A percentile compares a stretch with the other conserved stretches of the same genome.
These are phyloP conservation scores for Lathronympha strigana DNA, from an alignment of 2,888 invertebrate genomes.

Conservation along the genomic window DNA sequence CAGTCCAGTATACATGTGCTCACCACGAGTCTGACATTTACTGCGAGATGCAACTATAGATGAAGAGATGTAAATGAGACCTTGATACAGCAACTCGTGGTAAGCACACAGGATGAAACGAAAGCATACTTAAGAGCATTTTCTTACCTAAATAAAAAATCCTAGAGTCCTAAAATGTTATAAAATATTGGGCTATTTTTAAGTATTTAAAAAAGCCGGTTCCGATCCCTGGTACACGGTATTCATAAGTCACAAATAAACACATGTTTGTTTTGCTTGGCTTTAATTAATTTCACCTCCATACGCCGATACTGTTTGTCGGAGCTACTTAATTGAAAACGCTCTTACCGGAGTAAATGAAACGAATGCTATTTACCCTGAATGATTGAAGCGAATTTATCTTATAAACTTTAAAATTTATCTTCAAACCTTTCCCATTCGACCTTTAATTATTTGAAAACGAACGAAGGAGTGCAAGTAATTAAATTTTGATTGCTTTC, in stretches of 20 bases:
- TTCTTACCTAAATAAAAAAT: no score
- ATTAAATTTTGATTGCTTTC: constrained; percentile 78
- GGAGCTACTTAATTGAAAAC: constrained; percentile 82
- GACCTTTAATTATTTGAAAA: constrained; percentile 63
- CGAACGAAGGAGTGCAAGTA: constrained; percentile 66
- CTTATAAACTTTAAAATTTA: constrained; percentile 81
- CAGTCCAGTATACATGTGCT: no score
- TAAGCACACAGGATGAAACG: no score
- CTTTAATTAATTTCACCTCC: constrained; percentile 84
- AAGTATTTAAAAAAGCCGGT: background rate
- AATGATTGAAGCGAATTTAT: constrained; percentile 82
- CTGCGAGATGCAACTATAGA: no score
- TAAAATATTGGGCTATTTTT: no score
- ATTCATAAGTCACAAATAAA: constrained; percentile 71
- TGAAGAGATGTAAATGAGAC: no score
- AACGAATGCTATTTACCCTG: constrained; percentile 82
- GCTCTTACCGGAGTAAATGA: constrained; percentile 81
- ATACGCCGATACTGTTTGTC: constrained; percentile 83
- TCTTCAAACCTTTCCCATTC: constrained; percentile 69
- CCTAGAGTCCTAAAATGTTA: no score
- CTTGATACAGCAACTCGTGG: no score
- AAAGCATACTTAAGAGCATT: no score
- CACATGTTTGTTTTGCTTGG: constrained; percentile 81
- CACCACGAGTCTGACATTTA: no score
- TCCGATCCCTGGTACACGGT: constrained; percentile 48